Evolutionary conservation across 2,113 vertebrate species (phyloP), one percentile per base, ranked within the genome.

Genomic region (Pandion haliaetus): DNA sequence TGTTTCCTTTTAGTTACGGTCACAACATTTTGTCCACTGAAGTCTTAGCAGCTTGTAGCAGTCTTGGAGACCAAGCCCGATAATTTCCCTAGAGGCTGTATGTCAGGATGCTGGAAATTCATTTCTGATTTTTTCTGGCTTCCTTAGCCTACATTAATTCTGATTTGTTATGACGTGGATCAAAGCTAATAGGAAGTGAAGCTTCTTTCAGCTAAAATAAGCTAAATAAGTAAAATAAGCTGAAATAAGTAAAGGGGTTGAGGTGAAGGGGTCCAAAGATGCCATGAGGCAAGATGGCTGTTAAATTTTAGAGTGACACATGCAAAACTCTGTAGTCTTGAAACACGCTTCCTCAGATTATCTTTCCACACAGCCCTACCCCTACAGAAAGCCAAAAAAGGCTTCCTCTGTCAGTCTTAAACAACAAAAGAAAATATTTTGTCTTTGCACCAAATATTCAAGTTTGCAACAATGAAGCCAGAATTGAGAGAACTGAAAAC

Each of bases 171-270:
- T 73, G 88, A 97, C 95, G 67, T 92, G 57, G 49, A 95, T 97
- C 83, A 90, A 93, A 91, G 52, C 78, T 98, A 96, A 98, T 97
- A 89, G 71, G 84, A 97, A 97, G 96, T 86, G 97, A 97, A 96
- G 77, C 82, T 85, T 93, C 91, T 95, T 97, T 93, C 96, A 95
- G 76, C 83, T 95, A n/a, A 93, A 97, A 73, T 79, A 96, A 93
- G 76, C 28, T 54, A 54, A 54, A 31, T 54, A 54, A 54, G 28
- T 31, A 54, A 54, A 54, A 31, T 29, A 54, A 95, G 76, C 81
- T 95, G 38, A 93, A 97, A 76, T 79, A 96, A 94, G 76, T 88
- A 58, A 86, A 94, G 52, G 45, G 54, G 16, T 94, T 85, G 81
- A 95, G 93, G 78, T 94, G 71, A 77, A 94, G 38, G 20, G 50